Evolutionary conservation across 2,797 vertebrate species (phyloP).

Genomic region (Poeciliopsis turneri): DNA sequence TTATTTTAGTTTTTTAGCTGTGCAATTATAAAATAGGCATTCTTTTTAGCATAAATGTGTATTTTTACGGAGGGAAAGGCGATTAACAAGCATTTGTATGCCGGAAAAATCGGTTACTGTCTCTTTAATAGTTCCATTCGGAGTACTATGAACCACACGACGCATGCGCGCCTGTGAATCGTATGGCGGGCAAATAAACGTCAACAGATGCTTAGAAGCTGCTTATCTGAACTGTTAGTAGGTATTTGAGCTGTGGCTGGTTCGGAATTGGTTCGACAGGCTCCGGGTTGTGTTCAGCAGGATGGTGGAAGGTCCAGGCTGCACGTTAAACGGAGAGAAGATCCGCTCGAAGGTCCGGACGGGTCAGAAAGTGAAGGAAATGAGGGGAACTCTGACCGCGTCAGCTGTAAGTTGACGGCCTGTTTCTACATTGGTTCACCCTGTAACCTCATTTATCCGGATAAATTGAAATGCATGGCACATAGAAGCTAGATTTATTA

Average conservation of each 20-base stretch:
- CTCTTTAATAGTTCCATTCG: not conserved
- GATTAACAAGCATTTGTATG: not conserved
- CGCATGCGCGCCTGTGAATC: slow-evolving; percentile 64
- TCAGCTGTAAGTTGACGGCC: slow-evolving; percentile 33
- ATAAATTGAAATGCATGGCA: not conserved
- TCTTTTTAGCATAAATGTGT: no score
- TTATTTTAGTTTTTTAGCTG: not conserved
- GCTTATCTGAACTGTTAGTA: no score
- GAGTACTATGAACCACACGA: not conserved
- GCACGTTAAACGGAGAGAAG: slow-evolving; percentile 85
- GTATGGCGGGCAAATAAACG: slow-evolving; percentile 39
- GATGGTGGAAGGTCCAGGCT: slow-evolving; percentile 94
- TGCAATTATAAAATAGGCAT: not conserved
- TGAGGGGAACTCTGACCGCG: slow-evolving; percentile 63
- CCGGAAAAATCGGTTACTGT: slow-evolving; percentile 4
- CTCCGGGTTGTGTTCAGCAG: fast-evolving
- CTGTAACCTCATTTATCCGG: not conserved
- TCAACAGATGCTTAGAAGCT: not conserved
- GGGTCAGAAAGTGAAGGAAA: slow-evolving; percentile 80
- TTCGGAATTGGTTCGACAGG: not conserved
- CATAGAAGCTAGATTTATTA: not conserved
- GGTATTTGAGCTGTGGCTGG: not conserved
- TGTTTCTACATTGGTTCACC: not conserved
- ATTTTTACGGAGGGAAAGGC: not conserved
- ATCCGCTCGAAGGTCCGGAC: slow-evolving; percentile 80